Conservation (phyloP, 2,888 invertebrate genomes). For the Drosophila eohydei region DNA sequence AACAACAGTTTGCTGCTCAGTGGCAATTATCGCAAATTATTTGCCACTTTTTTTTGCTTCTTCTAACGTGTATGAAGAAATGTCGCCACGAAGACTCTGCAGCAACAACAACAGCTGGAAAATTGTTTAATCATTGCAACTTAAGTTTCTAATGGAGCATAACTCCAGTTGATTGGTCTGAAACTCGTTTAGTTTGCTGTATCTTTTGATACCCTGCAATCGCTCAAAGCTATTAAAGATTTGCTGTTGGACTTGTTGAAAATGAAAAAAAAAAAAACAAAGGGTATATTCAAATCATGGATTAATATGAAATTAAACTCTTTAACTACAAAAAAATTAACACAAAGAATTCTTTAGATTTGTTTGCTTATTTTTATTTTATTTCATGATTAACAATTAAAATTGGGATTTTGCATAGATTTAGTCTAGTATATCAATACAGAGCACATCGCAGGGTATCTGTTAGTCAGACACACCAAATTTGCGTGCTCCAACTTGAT, state of each 20-base stretch:
- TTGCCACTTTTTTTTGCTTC: constrained; percentile 27
- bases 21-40: constrained; percentile 68
- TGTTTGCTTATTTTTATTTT: too few relatives aligned
- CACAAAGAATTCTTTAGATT: too few relatives aligned
- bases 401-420: too few relatives aligned
- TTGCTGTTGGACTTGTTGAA: background rate
- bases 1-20: constrained; percentile 44
- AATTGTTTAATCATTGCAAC: constrained; percentile 77
- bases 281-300: background rate
- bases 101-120: constrained; percentile 32
- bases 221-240: background rate
- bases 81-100: constrained; percentile 28
- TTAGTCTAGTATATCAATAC: background rate
- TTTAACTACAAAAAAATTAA: too few relatives aligned
- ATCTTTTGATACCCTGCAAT: constrained; percentile 1
- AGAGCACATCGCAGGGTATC: background rate
- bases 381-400: too few relatives aligned
- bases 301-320: background rate
- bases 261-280: too few relatives aligned
- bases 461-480: background rate
- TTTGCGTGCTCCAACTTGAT: constrained; percentile 2
- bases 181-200: constrained; percentile 49
- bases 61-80: constrained; percentile 17
- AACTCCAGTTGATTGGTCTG: constrained; percentile 32
- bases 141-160: constrained; percentile 66